Evolutionary conservation across 2,797 vertebrate genomes (phyloP).

Genomic region (Acestrorhynchus altus): DNA sequence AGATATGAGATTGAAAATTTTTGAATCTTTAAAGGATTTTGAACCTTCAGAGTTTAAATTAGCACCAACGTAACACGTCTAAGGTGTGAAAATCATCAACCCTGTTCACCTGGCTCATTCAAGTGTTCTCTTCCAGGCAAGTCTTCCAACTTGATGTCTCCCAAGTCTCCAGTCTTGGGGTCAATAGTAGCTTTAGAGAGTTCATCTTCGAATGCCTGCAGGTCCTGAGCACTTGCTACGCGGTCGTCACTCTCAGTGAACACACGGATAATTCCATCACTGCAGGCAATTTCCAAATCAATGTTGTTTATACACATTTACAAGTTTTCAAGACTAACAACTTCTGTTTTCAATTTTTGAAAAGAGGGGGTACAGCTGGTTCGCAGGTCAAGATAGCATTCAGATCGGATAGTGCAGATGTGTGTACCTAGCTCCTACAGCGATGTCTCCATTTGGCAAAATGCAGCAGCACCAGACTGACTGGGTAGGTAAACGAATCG

Average conservation of each 20-base stretch:
- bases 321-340: no score
- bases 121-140: constrained; percentile 95
- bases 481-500: constrained; percentile 92
- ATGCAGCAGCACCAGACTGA: constrained; percentile 97
- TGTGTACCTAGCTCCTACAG: constrained; percentile 90
- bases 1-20: no score
- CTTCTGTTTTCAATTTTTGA: neutral
- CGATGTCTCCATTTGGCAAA: constrained; percentile 91
- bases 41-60: neutral
- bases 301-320: neutral
- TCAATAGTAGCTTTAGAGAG: constrained; percentile 93
- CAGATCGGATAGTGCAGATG: neutral
- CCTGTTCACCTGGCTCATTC: constrained; percentile 84
- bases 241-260: constrained; percentile 90
- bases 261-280: constrained; percentile 93
- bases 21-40: no score
- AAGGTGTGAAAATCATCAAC: neutral
- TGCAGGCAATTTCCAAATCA: constrained; percentile 58
- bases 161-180: constrained; percentile 92
- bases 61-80: neutral
- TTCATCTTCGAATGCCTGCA: constrained; percentile 93
- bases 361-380: neutral
- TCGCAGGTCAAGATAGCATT: neutral
- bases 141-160: constrained; percentile 90
- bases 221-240: constrained; percentile 85